These are phyloP conservation scores for Subanguina moxae DNA, from an alignment of 1,140 invertebrate genomes.

Conservation along the genomic window DNA sequence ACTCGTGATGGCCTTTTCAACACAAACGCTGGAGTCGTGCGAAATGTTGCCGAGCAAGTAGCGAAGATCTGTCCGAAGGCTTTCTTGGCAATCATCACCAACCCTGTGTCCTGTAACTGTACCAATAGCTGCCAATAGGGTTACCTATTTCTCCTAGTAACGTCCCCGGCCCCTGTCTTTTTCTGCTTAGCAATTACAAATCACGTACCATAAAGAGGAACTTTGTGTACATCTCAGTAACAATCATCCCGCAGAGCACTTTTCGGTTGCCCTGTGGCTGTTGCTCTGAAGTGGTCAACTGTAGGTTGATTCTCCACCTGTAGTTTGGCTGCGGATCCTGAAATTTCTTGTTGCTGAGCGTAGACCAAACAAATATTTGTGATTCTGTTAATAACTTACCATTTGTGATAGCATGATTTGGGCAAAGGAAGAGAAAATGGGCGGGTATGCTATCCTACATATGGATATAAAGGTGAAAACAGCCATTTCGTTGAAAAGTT, in stretches of 20 bases:
- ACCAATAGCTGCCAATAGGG: constrained; percentile 72
- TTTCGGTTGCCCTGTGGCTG: neutral
- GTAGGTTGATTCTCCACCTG: constrained; percentile 2
- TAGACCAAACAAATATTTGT: too few relatives aligned
- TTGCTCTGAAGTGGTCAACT: neutral
- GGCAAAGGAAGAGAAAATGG: constrained; percentile 27
- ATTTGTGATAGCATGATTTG: constrained; percentile 29
- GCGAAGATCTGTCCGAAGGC: constrained; percentile 84
- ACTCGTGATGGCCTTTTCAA: constrained; percentile 89
- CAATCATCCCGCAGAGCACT: neutral
- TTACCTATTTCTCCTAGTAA: too few relatives aligned
- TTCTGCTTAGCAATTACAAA: too few relatives aligned
- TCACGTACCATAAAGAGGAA: neutral
- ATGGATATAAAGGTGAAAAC: constrained; percentile 28
- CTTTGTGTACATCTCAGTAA: neutral
- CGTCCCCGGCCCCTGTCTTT: too few relatives aligned
- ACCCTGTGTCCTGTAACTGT: constrained; percentile 94
- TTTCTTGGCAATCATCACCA: constrained; percentile 89
- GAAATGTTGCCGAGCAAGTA: constrained; percentile 75
- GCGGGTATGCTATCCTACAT: constrained; percentile 18
- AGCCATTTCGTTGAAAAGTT: constrained; percentile 28
- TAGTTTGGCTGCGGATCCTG: neutral
- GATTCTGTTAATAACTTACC: constrained; percentile 7
- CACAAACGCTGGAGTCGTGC: constrained; percentile 91
- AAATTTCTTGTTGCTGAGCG: neutral